Evolutionary conservation across 2,888 invertebrate species (phyloP).

Genomic region (Ptychoptera albimana): DNA sequence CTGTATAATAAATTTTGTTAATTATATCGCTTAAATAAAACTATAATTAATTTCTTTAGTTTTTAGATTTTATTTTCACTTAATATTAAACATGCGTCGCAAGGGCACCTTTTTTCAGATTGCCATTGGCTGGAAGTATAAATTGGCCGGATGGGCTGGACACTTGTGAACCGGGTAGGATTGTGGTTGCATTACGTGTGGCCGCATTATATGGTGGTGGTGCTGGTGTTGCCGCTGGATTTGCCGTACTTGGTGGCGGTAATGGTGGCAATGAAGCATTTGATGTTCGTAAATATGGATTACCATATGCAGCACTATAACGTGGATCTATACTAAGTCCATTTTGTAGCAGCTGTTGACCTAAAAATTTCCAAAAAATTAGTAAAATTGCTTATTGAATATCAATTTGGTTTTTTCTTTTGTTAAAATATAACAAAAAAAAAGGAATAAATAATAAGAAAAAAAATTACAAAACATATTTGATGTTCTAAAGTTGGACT

Average conservation of each 20-base stretch:
- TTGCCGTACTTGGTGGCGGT: constrained; percentile 49
- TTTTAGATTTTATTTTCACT: constrained; percentile 7
- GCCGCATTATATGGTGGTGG: constrained; percentile 54
- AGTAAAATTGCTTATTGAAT: background rate
- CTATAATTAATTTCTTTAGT: background rate
- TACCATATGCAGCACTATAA: constrained; percentile 79
- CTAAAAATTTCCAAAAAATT: constrained; percentile 12
- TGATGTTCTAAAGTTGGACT: no score
- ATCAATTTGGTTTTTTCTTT: no score
- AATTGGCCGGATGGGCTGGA: constrained; percentile 30
- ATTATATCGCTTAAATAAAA: background rate
- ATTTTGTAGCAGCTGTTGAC: constrained; percentile 29
- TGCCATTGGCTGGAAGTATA: constrained; percentile 30
- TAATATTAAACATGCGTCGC: constrained; percentile 44
- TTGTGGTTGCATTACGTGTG: constrained; percentile 16
- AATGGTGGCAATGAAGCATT: constrained; percentile 34
- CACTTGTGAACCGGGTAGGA: constrained; percentile 27
- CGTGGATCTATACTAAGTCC: constrained; percentile 49
- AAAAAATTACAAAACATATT: no score
- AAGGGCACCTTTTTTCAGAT: constrained; percentile 32
- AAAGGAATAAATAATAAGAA: no score
- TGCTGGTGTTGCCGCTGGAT: constrained; percentile 65
- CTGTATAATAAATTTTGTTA: background rate
- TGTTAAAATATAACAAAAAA: no score
- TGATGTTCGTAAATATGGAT: constrained; percentile 66